Evolutionary conservation across 2,797 vertebrate genomes (phyloP), one percentile per base, ranked within the genome.

Genomic region (Urophycis tenuis): DNA sequence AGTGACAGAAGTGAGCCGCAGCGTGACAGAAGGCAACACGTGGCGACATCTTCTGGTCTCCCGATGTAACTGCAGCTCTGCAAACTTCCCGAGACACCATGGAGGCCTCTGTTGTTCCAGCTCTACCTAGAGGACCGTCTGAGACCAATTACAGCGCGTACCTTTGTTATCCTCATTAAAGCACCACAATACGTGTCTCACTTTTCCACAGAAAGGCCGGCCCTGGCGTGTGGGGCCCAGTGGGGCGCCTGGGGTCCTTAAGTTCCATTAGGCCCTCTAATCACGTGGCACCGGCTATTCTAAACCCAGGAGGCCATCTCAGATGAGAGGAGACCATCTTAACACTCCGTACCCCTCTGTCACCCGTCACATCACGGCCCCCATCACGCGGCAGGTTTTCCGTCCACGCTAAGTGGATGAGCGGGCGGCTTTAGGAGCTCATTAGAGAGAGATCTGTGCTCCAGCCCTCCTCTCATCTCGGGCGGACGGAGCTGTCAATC

Each of bases 381-480:
- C 84, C 72, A 80, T 86, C 84, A 39, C 85, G 78, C 85, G 73
- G 60, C 73, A 85, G 87, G 85, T 85, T 85, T 80, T 82, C 81
- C 72, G 71, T 30, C 73, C 79, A 87, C 77, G 83, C 30, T 30
- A 73, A 77, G 19, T 83, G 84, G 82, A 85, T 83, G 81, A 77
- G 78, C 34, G 64, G 5, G 79, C 83, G 85, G 49, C 19, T 84
- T 91, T 78, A 83, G 81, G 78, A 83, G 82, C 84, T 88, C 90
- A 91, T 93, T 89, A 91, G 29, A 67, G 64, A 67, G 33, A 82
- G 77, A 89, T 88, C 75, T 78, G 80, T 78, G 39, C 35, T 70
- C 75, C 74, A 39, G 70, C 34, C 41, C 84, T 86, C 74, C 2
- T 86, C 90, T 92, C 92, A 93, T 93, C 86, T 82, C 80, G 85